Percentiles rank a stretch among this genome's conserved stretches.
Evolutionary conservation across 2,888 invertebrate genomes (phyloP).

Genomic region (Cantharis lateralis): DNA sequence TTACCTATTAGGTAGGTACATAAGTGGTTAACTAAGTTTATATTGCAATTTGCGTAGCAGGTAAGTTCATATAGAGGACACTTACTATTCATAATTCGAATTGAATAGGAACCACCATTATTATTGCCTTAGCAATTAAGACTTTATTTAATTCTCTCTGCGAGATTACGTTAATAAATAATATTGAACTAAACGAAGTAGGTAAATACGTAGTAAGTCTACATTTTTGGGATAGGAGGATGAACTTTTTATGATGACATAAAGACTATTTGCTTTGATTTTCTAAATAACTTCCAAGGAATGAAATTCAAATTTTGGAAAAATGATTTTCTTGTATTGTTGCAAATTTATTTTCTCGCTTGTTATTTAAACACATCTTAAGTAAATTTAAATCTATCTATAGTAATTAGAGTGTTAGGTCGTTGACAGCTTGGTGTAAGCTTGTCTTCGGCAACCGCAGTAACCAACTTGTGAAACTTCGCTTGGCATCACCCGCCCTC

Average conservation of each 20-base stretch:
- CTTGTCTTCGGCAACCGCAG: slow-evolving; percentile 29
- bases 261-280: not conserved
- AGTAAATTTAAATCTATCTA: slow-evolving; percentile 31
- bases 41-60: not conserved
- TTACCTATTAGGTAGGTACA: not conserved
- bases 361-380: not conserved
- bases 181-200: not conserved
- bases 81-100: not conserved
- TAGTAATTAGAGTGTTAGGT: slow-evolving; percentile 34
- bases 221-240: not conserved
- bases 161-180: not conserved
- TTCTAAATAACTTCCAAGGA: not conserved
- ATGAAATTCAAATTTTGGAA: not conserved
- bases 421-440: slow-evolving; percentile 35
- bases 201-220: not conserved
- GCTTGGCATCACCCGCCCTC: slow-evolving; percentile 27
- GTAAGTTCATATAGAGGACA: not conserved
- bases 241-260: not conserved
- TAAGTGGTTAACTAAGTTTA: not conserved
- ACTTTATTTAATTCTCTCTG: not conserved
- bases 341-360: not conserved
- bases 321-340: not conserved
- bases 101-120: not conserved
- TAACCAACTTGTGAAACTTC: slow-evolving; percentile 30
- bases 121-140: not conserved